Base-by-base conservation (phyloP, 2,113 vertebrate genomes). In the Scytalopus superciliaris region DNA sequence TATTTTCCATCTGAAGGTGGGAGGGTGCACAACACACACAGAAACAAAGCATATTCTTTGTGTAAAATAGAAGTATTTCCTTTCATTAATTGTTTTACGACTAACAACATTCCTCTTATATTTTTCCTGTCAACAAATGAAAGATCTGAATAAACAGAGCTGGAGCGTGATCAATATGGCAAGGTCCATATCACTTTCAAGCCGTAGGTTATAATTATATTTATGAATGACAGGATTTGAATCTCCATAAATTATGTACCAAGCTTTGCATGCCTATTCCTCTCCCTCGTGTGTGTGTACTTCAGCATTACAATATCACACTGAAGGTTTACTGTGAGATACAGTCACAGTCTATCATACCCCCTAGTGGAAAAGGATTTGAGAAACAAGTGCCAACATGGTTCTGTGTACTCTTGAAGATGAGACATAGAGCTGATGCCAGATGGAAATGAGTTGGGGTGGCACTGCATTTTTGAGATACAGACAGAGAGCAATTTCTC, bases 301-400 rank as follows among this genome's bases (percentile, higher is more conserved):
- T 83, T 84, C n/a, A 62, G 69, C 14, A 74, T 78, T 90, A 74
- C 56, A 86, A 14, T 18, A 88, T 52, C 52, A 47, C 69, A 25
- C 35, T 1, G 17, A 47, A 44, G 60, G 73, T n/a, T 84, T 72
- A 11, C 68, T n/a, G 57, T n/a, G 88, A 93, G 93, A 92, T 50
- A 45, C 84, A 95, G 87, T 45, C 87, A 89, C 93, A 95, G 81
- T 91, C 93, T 93, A 92, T 84, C 84, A 79, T 97, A 96, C 95
- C 94, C 95, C 78, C 93, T 96, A 97, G 97, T 97, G 96, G 95
- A 97, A 96, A 96, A 91, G 76, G 66, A 92, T 96, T 95, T 94
- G 64, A 95, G 96, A 93, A 96, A 84, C 96, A 94, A 93, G 74
- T 70, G 66, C 79, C 93, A 91, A 72, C 59, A 42, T 69, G 93